phyloP scores from a whole-genome alignment of 2,888 invertebrate species.

The Quadroppia sp. region DNA sequence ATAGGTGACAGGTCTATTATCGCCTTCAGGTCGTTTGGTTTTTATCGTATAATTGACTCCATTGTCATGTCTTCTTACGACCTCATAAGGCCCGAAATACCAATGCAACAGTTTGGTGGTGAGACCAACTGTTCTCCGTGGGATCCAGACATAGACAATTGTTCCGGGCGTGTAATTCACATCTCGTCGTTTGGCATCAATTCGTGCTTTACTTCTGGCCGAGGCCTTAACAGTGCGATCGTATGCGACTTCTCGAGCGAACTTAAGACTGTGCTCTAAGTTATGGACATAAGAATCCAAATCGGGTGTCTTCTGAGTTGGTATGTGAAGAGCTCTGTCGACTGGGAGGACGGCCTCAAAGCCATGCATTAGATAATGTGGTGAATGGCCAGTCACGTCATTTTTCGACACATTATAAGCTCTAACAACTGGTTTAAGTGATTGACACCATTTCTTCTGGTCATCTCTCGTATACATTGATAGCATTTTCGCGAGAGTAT shows the following conservation, averaged over 20 bases:
- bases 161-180: constrained; percentile 26
- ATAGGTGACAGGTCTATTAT: too few species aligned
- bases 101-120: not conserved
- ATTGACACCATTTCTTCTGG: constrained; percentile 47
- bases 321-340: constrained; percentile 35
- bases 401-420: constrained; percentile 46
- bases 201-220: not conserved
- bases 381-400: constrained; percentile 44
- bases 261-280: too few species aligned
- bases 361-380: constrained; percentile 46
- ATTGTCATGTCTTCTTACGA: not conserved
- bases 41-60: not conserved
- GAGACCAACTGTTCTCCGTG: not conserved
- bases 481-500: constrained; percentile 46
- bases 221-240: not conserved
- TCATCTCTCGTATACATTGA: constrained; percentile 44
- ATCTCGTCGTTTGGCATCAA: constrained; percentile 8
- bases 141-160: not conserved
- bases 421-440: constrained; percentile 42
- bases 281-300: not conserved
- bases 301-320: not conserved
- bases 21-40: too few species aligned
- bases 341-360: constrained; percentile 44
- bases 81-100: not conserved
- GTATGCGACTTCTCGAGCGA: not conserved